phyloP scores from a whole-genome alignment of 2,797 vertebrate species.

The Ispidina picta region DNA sequence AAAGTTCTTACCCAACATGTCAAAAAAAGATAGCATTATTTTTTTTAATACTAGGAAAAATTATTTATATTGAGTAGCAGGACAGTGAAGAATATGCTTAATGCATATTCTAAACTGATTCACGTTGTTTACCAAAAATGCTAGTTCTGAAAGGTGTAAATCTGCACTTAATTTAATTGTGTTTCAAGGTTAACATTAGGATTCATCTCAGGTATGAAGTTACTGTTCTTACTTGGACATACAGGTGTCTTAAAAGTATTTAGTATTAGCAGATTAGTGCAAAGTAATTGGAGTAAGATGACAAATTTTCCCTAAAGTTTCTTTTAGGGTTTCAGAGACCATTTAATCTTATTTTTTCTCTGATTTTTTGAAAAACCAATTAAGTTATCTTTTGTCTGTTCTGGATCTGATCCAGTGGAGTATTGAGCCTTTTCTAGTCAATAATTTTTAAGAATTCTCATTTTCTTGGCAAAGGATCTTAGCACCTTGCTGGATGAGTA shows the following conservation, averaged over 20 bases:
- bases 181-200: background rate
- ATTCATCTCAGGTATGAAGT: conserved; percentile 9
- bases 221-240: background rate
- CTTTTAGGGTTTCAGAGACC: background rate
- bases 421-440: background rate
- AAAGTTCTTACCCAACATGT: background rate
- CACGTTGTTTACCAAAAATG: background rate
- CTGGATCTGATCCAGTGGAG: background rate
- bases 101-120: background rate
- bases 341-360: conserved; percentile 8
- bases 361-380: background rate
- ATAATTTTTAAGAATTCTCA: background rate
- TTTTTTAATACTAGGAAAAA: background rate
- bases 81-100: background rate
- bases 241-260: conserved; percentile 10
- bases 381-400: conserved; percentile 20
- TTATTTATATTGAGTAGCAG: background rate
- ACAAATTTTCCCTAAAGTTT: background rate
- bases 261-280: background rate
- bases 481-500: background rate
- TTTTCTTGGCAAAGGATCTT: conserved; percentile 32
- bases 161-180: background rate
- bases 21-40: background rate
- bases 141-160: background rate
- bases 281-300: background rate